Base-by-base conservation (phyloP, 2,113 vertebrate genomes). In the Paracanthobrama guichenoti region DNA sequence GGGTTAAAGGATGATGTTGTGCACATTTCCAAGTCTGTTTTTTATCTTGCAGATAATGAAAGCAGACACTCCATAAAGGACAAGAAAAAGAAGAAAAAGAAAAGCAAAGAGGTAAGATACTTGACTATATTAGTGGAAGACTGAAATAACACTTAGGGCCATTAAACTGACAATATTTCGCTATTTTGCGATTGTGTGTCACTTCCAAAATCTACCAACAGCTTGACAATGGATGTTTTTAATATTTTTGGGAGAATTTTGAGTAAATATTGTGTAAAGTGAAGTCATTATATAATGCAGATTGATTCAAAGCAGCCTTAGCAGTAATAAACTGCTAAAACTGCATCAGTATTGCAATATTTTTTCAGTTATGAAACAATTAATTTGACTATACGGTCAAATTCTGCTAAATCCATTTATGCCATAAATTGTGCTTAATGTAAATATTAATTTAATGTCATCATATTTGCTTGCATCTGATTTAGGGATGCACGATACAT, bases 1-100 rank as follows among this genome's bases (percentile, higher is more conserved):
- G 57, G 59, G 50, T 83, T 50, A 10, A 26, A 31, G 14, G 20
- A 6, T 59, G 26, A 24, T 44, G 1, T 53, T 53, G 6, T 55
- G 18, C 4, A 59, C 57, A 48, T 6, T 84, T 66, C 42, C 46
- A 59, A 60, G 3, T 18, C 6, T 81, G 16, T 64, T 79, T 39
- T n/a, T 39, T 86, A 9, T 64, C 16, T 80, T 55, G 69, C 91
- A 95, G 96, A 95, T 87, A 95, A 95, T 86, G 92, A 91, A 1
- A 86, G 88, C 87, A 93, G 87, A 53, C 88, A 89, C 4, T 62
- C 91, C 59, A 90, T 91, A n/a, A 95, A 94, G 86, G 95, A 96
- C 31, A 92, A 91, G 85, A 93, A 92, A 84, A 96, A 95, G n/a
- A 96, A 95, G 91, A 96, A 95, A 90, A 96, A 96, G 84, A 95